Percentiles rank a stretch among this genome's conserved stretches.
phyloP scores from a whole-genome alignment of 2,888 invertebrate genomes.

The Pristionchus japonicus region DNA sequence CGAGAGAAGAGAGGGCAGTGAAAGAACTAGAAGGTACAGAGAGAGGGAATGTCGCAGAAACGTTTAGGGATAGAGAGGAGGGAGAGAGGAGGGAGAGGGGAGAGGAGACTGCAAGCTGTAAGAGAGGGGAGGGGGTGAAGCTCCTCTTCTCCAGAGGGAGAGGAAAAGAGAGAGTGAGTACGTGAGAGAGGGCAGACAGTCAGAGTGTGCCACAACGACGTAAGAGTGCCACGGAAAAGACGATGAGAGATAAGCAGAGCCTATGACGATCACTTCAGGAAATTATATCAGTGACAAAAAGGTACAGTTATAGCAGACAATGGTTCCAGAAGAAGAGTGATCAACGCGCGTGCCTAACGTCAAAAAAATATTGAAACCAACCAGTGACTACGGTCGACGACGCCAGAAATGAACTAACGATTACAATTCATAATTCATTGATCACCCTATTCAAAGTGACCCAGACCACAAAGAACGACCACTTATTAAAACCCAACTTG shows the following conservation, averaged over 20 bases:
- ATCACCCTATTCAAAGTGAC: not conserved
- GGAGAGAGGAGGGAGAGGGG: not conserved
- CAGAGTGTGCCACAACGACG: slow-evolving; percentile 1
- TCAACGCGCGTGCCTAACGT: not conserved
- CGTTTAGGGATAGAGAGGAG: not conserved
- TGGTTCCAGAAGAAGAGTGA: not conserved
- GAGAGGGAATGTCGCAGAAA: not conserved
- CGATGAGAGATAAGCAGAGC: slow-evolving; percentile 11
- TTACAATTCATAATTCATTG: not conserved
- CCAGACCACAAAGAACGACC: slow-evolving; percentile 5
- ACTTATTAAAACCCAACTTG: not conserved
- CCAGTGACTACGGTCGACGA: not conserved
- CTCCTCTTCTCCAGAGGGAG: not conserved
- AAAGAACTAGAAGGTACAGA: slow-evolving; percentile 20
- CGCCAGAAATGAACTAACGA: not conserved
- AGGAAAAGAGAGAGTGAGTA: not conserved
- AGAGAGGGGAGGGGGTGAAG: not conserved
- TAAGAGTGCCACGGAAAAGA: not conserved
- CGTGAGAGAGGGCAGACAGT: not conserved
- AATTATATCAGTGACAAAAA: not conserved
- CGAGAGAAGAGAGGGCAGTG: not conserved
- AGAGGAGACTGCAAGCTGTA: slow-evolving; percentile 19
- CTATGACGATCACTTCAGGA: not conserved
- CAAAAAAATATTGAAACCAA: not conserved
- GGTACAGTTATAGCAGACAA: not conserved